A percentile compares a stretch with the other conserved stretches of the same genome.
Conservation (phyloP, 2,113 vertebrate genomes). For the Prietella phreatophila region DNA sequence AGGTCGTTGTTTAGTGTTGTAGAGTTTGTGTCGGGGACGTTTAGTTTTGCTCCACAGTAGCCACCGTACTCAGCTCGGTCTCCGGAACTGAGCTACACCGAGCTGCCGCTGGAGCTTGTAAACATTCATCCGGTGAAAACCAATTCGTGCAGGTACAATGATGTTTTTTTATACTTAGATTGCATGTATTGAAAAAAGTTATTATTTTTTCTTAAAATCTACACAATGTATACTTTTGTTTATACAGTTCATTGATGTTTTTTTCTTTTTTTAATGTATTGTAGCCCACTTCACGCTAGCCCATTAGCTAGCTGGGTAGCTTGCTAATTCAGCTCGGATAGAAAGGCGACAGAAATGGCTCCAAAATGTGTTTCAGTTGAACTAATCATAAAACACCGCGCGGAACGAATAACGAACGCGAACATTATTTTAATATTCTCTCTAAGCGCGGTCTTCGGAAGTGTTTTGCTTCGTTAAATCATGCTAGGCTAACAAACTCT, state of each 20-base stretch:
- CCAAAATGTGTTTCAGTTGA: background rate
- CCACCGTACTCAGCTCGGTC: constrained; percentile 65
- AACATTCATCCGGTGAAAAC: constrained; percentile 68
- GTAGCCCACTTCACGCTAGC: constrained; percentile 16
- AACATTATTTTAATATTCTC: background rate
- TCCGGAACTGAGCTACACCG: constrained; percentile 62
- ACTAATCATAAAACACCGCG: too few species aligned
- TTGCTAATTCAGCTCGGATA: background rate
- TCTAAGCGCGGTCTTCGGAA: background rate
- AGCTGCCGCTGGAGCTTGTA: constrained; percentile 68
- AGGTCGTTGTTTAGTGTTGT: background rate
- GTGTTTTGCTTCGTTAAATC: background rate
- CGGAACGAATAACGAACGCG: too few species aligned
- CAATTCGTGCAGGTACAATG: constrained; percentile 71
- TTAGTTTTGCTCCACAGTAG: constrained; percentile 65
- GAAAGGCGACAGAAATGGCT: background rate
- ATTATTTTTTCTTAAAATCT: background rate
- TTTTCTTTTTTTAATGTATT: background rate
- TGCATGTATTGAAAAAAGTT: background rate
- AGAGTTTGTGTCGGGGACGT: constrained; percentile 61
- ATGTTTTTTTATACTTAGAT: background rate
- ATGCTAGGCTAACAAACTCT: background rate
- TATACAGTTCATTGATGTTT: background rate
- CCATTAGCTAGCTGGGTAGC: background rate
- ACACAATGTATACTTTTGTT: background rate